Conservation (phyloP, 2,113 vertebrate species). For the Saguinus midas region DNA sequence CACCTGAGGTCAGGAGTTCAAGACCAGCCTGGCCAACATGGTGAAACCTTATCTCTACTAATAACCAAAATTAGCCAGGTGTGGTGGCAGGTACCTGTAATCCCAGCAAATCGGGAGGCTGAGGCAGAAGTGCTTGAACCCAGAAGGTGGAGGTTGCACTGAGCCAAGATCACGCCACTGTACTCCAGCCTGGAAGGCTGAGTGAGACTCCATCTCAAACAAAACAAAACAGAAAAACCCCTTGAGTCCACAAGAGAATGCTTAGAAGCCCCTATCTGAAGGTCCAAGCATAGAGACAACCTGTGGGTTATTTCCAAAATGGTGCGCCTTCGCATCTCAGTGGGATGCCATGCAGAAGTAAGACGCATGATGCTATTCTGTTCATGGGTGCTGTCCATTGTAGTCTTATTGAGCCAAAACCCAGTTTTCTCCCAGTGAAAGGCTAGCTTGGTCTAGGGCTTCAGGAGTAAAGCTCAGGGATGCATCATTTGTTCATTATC, state of each 20-base stretch:
- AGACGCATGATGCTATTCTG: background rate
- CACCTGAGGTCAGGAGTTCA: too few relatives aligned
- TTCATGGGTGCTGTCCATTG: accelerated
- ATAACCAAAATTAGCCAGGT: too few relatives aligned
- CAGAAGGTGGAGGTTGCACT: too few relatives aligned
- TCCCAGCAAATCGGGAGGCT: too few relatives aligned
- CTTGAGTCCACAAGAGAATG: background rate
- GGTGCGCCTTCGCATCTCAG: background rate
- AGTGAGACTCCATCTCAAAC: too few relatives aligned
- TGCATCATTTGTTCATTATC: background rate
- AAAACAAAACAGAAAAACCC: background rate
- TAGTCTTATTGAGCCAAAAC: background rate
- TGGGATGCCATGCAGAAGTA: background rate
- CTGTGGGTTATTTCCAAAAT: background rate
- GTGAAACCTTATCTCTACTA: too few relatives aligned
- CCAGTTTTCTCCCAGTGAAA: background rate
- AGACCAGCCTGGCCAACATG: too few relatives aligned
- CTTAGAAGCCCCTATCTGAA: background rate
- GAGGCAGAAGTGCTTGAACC: too few relatives aligned
- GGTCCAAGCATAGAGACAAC: background rate
- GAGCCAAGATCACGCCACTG: too few relatives aligned
- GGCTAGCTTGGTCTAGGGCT: background rate
- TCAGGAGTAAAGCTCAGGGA: background rate
- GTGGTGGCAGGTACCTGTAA: too few relatives aligned
- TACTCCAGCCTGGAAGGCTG: too few relatives aligned